Conservation (phyloP, 2,113 vertebrate species). For the Aix galericulata region DNA sequence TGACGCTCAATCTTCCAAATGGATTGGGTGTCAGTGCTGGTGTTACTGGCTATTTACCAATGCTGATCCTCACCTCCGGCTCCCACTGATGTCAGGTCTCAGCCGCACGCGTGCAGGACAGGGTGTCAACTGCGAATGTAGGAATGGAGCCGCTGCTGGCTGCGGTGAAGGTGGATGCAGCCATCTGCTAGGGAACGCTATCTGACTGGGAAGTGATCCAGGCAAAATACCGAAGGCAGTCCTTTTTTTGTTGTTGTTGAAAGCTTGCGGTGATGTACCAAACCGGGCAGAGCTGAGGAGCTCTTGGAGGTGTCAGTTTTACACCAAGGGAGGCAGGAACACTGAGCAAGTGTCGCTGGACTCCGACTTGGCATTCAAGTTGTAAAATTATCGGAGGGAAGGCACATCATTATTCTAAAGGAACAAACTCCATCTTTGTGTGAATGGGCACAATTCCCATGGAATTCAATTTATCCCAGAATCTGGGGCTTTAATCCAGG, state of each 20-base stretch:
- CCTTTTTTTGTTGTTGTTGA: background rate
- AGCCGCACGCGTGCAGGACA: rapidly evolving
- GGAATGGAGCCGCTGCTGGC: background rate
- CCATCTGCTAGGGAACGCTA: background rate
- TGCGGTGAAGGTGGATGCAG: background rate
- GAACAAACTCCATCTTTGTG: background rate
- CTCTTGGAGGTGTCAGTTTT: background rate
- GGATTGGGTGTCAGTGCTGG: background rate
- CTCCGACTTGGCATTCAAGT: background rate
- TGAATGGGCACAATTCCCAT: background rate
- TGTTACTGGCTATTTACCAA: background rate
- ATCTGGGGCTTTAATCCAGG: constrained; percentile 18
- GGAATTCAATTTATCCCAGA: constrained; percentile 24
- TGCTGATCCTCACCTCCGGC: background rate
- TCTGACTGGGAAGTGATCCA: background rate
- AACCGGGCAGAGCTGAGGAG: background rate
- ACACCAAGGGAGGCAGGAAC: background rate
- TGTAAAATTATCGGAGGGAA: rapidly evolving
- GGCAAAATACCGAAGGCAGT: background rate
- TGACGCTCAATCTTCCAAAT: background rate
- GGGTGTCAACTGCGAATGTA: rapidly evolving
- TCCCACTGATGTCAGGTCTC: background rate
- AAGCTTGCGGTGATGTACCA: background rate
- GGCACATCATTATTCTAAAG: background rate
- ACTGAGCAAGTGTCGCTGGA: background rate